These are phyloP conservation scores for Anagrus nilaparvatae DNA, from an alignment of 1,140 invertebrate species.

Conservation along the genomic window DNA sequence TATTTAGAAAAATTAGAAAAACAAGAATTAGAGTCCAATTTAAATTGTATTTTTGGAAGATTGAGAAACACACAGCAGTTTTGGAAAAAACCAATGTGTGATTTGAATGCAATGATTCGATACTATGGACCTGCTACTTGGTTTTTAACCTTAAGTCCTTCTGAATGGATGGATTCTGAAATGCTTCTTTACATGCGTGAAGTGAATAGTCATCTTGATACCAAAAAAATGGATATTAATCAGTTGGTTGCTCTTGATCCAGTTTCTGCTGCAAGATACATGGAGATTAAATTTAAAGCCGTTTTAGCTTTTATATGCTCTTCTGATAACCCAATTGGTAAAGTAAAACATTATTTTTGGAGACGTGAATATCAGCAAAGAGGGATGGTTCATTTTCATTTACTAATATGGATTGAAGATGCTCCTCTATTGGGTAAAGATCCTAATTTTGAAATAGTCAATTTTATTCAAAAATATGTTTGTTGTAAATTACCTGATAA, in stretches of 20 bases:
- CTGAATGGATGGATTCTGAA: conserved; percentile 29
- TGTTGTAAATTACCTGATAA: conserved; percentile 22
- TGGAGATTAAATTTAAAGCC: conserved; percentile 28
- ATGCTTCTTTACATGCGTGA: conserved; percentile 24
- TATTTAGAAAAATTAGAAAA: conserved; percentile 22
- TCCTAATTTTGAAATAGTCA: conserved; percentile 22
- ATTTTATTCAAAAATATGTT: conserved; percentile 30
- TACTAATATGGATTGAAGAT: conserved; percentile 27
- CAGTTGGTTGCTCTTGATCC: conserved; percentile 23
- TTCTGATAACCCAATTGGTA: conserved; percentile 20
- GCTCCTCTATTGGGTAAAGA: conserved; percentile 21
- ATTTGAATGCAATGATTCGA: conserved; percentile 23
- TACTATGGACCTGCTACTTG: conserved; percentile 32
- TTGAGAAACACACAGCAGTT: conserved; percentile 23
- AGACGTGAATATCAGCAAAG: conserved; percentile 23
- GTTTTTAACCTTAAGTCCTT: conserved; percentile 33
- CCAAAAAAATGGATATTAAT: conserved; percentile 11
- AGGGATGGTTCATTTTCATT: conserved; percentile 26
- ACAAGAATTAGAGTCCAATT: conserved; percentile 20
- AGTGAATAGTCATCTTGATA: conserved; percentile 19
- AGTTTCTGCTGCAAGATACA: conserved; percentile 23
- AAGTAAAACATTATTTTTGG: conserved; percentile 24
- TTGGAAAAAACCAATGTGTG: conserved; percentile 20
- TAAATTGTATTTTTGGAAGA: conserved; percentile 21
- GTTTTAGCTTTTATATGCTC: conserved; percentile 28